phyloP scores from a whole-genome alignment of 2,797 vertebrate genomes.

The Trachops cirrhosus region DNA sequence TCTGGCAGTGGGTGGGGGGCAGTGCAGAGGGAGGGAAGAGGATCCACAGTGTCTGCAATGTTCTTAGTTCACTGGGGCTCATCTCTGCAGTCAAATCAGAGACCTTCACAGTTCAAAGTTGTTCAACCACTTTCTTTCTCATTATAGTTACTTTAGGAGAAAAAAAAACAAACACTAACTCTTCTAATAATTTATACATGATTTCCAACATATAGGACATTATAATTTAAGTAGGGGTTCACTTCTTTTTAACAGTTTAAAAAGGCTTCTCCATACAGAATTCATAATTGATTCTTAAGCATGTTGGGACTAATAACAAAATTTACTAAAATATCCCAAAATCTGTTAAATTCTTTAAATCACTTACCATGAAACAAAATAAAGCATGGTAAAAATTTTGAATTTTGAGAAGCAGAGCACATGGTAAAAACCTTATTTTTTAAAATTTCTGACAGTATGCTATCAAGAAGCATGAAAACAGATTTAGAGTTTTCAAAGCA shows the following conservation, averaged over 20 bases:
- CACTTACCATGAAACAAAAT: constrained; percentile 43
- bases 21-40: too few species aligned
- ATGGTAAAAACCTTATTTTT: constrained; percentile 1
- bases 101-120: background rate
- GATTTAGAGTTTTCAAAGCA: background rate
- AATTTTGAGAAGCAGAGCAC: constrained; percentile 41
- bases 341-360: constrained; percentile 43
- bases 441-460: background rate
- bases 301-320: constrained; percentile 66
- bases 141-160: constrained; percentile 8
- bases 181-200: constrained; percentile 63
- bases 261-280: constrained; percentile 60
- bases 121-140: background rate
- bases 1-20: background rate
- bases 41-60: background rate
- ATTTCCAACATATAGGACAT: constrained; percentile 58
- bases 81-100: background rate
- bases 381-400: constrained; percentile 39
- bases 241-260: constrained; percentile 62
- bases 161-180: constrained; percentile 27
- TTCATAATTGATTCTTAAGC: constrained; percentile 65
- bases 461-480: background rate
- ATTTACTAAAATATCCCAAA: constrained; percentile 51
- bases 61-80: background rate
- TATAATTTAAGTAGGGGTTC: constrained; percentile 66